Evolutionary conservation across 2,888 invertebrate species (phyloP), one percentile per base, ranked within the genome.

Genomic region (Cacoxenus indagator): DNA sequence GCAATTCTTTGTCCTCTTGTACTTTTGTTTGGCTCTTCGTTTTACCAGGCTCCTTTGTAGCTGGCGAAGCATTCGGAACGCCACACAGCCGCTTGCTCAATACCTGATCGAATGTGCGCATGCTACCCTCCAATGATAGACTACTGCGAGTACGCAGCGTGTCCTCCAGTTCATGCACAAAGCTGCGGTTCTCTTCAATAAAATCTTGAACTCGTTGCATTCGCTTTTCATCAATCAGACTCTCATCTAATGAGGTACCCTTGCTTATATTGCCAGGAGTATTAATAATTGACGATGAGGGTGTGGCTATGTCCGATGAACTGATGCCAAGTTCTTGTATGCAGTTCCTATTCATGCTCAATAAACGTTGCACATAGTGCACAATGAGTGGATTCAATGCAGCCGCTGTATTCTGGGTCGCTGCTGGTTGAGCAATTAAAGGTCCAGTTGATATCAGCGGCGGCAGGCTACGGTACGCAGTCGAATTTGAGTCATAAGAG

Each of bases 281-380:
- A 64, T 90, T 88, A 1, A 91, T 81, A 2, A 90, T 75, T 1
- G 90, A 90, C 1, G 87, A 86, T 9, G 85, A 77, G 0, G 91
- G 90, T 0, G 90, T 90, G 24, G 88, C 82, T 19, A 90, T 84
- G 0, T 89, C 89, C 27, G 90, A 89, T 1, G 88, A 87, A 73
- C 88, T 88, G 0, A 90, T 88, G 0, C 86, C 86, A 19, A 91
- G 78, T 11, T 90, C 87, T 14, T 90, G 89, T n/a, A 91, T 82
- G 67, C 88, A 88, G 9, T 77, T 81, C 31, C 88, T 87, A 0
- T 90, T 89, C 91, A 91, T 90, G n/a, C 85, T 85, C 22, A 91
- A 77, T 46, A 91, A 80, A 72, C 89, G 88, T 66, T 89, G 87
- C 2, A 91, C 88, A 73, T 90, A 90, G 8, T 86, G 86, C 3